Base-by-base conservation (phyloP, 2,888 invertebrate species). In the Anticlea derivata region DNA sequence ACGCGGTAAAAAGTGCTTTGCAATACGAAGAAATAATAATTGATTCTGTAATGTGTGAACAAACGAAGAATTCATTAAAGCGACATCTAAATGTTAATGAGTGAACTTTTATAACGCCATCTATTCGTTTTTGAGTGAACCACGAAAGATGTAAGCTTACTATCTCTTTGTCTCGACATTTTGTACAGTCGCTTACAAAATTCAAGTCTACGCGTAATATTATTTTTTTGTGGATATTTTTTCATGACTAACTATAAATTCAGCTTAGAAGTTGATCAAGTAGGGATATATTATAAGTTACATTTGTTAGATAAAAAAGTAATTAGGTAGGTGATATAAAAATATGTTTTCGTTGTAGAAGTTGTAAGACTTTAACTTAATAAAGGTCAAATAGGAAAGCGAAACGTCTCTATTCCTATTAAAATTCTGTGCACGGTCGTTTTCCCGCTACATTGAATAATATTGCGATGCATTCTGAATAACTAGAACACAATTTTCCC, bases 371-470 rank as follows among this genome's bases (percentile, higher is more conserved):
- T 39, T 59, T 50, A 57, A 55, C 51, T 23, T 45, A 49, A 49
- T 57, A 50, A 58, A 61, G 55, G 59, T 64, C 63, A 52, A 72
- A 73, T 66, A 55, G 66, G 66, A 75, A 77, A 73, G 73, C 69
- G 64, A 65, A 63, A 65, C 56, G 60, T 67, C 63, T 63, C 62
- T 63, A 66, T 65, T 43, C 59, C 55, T 58, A 72, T 79, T 78
- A 66, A 75, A 75, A 78, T 79, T 78, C 75, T 56, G 52, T 54
- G 61, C 76, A 66, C 70, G 61, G 44, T 55, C 60, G 54, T 70
- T 72, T 68, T 74, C 68, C 72, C 67, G 70, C 74, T 76, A 73
- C 73, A 73, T 72, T 78, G 77, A 78, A 78, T 78, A 73, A 75
- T 75, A 57, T 70, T 65, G 67, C 66, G 68, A 75, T 74, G 75